Conservation (phyloP, 2,113 vertebrate species). For the Indicator maculatus region DNA sequence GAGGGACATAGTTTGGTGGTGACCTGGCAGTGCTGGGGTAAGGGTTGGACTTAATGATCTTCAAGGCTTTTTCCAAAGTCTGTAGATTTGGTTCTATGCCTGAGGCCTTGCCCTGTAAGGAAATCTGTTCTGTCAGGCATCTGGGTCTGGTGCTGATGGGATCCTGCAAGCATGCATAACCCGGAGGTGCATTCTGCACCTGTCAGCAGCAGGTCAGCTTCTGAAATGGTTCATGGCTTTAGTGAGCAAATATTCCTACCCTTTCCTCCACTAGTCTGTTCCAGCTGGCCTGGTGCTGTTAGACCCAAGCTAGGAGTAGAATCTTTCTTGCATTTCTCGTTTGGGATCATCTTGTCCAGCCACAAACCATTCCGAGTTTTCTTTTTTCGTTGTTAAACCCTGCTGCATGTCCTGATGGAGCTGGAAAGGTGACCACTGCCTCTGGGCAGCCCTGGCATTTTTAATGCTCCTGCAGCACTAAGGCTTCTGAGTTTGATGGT, state of each 20-base stretch:
- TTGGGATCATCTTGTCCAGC: background rate
- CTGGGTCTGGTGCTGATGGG: background rate
- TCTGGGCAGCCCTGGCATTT: background rate
- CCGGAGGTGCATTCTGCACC: background rate
- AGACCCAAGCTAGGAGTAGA: background rate
- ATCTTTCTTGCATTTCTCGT: background rate
- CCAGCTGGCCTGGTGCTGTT: background rate
- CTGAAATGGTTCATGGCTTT: background rate
- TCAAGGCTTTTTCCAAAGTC: too few relatives aligned
- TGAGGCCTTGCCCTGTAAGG: background rate
- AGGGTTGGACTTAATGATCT: too few relatives aligned
- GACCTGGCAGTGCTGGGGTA: too few relatives aligned
- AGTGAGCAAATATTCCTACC: background rate
- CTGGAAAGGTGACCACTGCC: background rate
- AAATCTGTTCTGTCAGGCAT: accelerated
- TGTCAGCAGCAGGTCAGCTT: background rate
- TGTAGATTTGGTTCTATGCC: background rate
- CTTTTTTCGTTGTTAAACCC: background rate
- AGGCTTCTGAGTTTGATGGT: background rate
- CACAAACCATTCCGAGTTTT: background rate
- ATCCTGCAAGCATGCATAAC: background rate
- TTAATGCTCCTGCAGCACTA: background rate
- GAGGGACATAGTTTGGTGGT: too few relatives aligned
- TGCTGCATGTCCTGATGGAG: background rate
- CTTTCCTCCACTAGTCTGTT: background rate